Evolutionary conservation across 2,888 invertebrate genomes (phyloP).

Genomic region (Lysandra bellargus): DNA sequence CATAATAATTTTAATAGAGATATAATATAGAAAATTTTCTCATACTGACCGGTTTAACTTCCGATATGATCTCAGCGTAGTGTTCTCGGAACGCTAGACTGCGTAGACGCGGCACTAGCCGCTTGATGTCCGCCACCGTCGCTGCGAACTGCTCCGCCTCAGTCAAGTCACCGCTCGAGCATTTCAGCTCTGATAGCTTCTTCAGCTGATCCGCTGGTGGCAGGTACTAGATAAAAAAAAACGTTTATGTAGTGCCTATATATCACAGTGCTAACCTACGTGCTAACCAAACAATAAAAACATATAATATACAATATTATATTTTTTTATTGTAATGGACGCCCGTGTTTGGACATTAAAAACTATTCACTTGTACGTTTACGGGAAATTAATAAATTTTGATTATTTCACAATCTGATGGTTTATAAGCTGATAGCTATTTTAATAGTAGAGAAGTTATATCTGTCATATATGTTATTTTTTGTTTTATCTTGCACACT

Average conservation of each 20-base stretch:
- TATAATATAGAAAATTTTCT: not conserved
- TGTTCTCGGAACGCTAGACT: constrained; percentile 94
- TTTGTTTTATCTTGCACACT: not conserved
- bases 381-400: too few relatives aligned
- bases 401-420: too few relatives aligned
- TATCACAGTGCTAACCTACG: not conserved
- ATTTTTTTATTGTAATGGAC: too few relatives aligned
- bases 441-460: too few relatives aligned
- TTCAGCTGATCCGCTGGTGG: constrained; percentile 95
- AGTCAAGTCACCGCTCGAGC: constrained; percentile 87
- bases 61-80: constrained; percentile 91
- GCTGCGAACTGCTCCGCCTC: constrained; percentile 98
- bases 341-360: too few relatives aligned
- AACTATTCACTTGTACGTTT: too few relatives aligned
- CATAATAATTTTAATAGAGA: too few relatives aligned
- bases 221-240: constrained; percentile 83
- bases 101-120: constrained; percentile 90
- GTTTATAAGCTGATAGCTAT: too few relatives aligned
- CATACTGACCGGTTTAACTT: constrained; percentile 89
- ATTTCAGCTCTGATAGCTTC: constrained; percentile 89
- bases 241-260: not conserved
- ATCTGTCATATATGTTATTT: too few relatives aligned
- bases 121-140: constrained; percentile 93
- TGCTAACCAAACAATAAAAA: not conserved
- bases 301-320: not conserved